These are phyloP conservation scores for Nannospalax galili DNA, from an alignment of 2,113 vertebrate species.

Conservation along the genomic window DNA sequence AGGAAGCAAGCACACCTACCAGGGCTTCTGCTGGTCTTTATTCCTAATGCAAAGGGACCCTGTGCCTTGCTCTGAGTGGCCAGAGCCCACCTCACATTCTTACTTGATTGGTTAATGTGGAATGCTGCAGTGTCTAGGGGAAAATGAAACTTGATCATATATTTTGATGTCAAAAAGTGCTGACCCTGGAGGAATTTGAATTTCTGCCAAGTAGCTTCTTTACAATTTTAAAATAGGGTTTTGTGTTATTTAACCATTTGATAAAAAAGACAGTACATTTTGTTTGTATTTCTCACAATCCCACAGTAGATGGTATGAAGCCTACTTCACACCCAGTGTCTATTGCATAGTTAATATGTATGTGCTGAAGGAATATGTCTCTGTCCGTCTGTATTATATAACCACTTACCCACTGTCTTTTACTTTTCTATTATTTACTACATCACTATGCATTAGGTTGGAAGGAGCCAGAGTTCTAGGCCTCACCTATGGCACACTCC, in stretches of 20 bases:
- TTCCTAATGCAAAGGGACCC: too few species aligned
- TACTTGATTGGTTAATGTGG: too few species aligned
- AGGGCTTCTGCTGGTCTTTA: too few species aligned
- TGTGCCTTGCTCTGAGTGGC: too few species aligned
- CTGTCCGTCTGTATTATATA: background rate
- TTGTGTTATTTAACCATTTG: background rate
- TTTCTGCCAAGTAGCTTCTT: background rate
- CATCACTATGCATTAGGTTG: background rate
- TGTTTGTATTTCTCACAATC: background rate
- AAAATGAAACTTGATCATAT: too few species aligned
- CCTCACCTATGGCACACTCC: background rate
- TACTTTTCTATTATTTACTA: background rate
- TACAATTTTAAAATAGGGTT: background rate
- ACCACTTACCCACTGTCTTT: background rate
- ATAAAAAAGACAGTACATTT: too few species aligned
- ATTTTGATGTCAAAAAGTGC: background rate
- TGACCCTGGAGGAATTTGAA: background rate
- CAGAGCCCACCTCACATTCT: too few species aligned
- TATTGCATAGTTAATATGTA: background rate
- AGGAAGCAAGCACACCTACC: too few species aligned
- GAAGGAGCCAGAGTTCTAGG: background rate
- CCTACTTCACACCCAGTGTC: background rate
- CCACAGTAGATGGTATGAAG: background rate
- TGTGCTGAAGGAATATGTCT: background rate
- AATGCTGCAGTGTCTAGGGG: background rate